A percentile compares a stretch with the other conserved stretches of the same genome.
Conservation (phyloP, 35 echinoderm and acorn worm species). For the Acanthaster planci region DNA sequence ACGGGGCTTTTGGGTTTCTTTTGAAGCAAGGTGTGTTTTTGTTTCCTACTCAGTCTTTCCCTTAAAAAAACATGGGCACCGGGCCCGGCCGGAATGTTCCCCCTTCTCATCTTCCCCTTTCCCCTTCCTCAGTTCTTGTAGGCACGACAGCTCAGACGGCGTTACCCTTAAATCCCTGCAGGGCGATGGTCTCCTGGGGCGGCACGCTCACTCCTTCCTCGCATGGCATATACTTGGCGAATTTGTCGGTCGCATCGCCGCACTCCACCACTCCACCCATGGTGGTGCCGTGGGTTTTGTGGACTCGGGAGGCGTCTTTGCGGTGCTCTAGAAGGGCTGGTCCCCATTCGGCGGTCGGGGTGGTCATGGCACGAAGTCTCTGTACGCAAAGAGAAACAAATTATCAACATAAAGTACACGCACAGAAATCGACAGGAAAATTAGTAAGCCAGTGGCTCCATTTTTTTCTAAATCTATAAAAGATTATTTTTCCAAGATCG, state of each 20-base stretch:
- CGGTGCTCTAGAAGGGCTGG: slow-evolving; percentile 67
- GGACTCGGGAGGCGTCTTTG: slow-evolving; percentile 49
- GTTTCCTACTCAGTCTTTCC: too few relatives aligned
- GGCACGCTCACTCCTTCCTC: not conserved
- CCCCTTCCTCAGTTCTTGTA: too few relatives aligned
- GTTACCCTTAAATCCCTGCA: slow-evolving; percentile 2
- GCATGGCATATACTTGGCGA: not conserved
- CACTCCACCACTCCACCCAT: slow-evolving; percentile 30
- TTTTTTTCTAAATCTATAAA: too few relatives aligned
- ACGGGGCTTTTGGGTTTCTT: too few relatives aligned
- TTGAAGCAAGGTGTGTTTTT: too few relatives aligned
- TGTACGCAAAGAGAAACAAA: slow-evolving; percentile 38
- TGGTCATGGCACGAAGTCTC: slow-evolving; percentile 43
- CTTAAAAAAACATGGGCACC: too few relatives aligned
- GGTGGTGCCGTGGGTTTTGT: slow-evolving; percentile 52
- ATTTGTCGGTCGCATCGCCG: not conserved
- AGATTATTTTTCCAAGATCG: not conserved
- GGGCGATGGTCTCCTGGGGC: not conserved
- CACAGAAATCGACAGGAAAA: too few relatives aligned
- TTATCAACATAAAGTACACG: not conserved
- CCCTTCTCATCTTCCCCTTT: too few relatives aligned
- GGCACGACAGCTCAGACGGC: not conserved
- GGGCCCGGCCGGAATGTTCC: too few relatives aligned
- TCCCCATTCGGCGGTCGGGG: slow-evolving; percentile 62
- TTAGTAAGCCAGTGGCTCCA: too few relatives aligned